Evolutionary conservation across 2,797 vertebrate species (phyloP).

Genomic region (Vireo griseus): DNA sequence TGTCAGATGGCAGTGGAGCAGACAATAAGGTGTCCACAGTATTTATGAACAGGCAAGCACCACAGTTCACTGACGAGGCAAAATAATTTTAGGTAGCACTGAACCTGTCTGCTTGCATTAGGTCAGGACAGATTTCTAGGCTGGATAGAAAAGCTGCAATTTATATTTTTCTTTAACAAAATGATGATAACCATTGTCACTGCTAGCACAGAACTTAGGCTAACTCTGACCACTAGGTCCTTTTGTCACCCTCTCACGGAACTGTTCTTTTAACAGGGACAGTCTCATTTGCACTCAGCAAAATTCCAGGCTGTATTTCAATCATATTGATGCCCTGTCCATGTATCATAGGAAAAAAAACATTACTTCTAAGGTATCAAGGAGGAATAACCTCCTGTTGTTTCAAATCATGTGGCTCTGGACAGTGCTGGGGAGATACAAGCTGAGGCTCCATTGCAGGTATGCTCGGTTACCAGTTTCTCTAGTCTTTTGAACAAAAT

Average conservation of each 20-base stretch:
- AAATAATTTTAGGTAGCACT: constrained; percentile 58
- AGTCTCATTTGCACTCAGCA: not conserved
- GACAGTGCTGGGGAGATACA: not conserved
- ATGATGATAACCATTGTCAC: not conserved
- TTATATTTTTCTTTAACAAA: not conserved
- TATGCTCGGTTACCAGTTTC: not conserved
- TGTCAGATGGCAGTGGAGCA: constrained; percentile 56
- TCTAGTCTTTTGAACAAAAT: not conserved
- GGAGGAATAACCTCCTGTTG: not conserved
- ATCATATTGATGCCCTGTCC: not conserved
- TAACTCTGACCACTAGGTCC: not conserved
- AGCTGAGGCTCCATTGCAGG: not conserved
- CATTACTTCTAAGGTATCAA: not conserved
- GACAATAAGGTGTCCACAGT: constrained; percentile 47
- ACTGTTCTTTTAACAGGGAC: not conserved
- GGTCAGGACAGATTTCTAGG: not conserved
- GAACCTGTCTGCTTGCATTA: constrained; percentile 56
- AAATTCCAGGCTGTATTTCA: not conserved
- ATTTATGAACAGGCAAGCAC: constrained; percentile 45
- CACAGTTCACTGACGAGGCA: constrained; percentile 36
- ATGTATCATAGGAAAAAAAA: not conserved
- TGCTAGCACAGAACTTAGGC: not conserved
- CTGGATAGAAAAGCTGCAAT: not conserved
- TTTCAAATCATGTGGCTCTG: not conserved
- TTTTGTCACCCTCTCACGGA: not conserved